Conservation (phyloP, 2,797 vertebrate species). For the Siniperca obscura region DNA sequence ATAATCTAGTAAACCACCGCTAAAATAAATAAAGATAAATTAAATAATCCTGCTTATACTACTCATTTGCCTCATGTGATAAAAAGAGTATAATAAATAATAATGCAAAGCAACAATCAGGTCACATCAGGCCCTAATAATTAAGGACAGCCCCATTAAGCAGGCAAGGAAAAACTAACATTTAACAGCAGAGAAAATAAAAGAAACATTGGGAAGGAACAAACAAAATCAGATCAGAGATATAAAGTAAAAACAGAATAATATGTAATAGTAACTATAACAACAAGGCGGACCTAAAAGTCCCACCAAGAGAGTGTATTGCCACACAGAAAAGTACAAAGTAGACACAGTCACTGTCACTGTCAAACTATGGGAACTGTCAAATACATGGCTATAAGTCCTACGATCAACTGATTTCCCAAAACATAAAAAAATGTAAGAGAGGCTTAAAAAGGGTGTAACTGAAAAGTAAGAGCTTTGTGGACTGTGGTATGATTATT, state of each 20-base stretch:
- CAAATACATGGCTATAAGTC: not conserved
- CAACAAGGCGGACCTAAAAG: not conserved
- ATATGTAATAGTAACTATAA: conserved; percentile 2
- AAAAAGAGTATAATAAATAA: not conserved
- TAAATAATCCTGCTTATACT: not conserved
- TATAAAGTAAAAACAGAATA: not conserved
- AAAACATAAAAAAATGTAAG: not conserved
- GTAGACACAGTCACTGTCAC: too few species aligned
- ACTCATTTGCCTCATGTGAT: not conserved
- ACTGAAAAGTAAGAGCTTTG: not conserved
- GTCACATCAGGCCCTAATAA: not conserved
- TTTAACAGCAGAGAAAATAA: not conserved
- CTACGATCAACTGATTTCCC: not conserved
- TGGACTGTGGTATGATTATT: too few species aligned
- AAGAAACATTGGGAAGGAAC: not conserved
- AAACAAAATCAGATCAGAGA: not conserved
- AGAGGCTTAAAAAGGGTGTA: not conserved
- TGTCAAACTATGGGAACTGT: not conserved
- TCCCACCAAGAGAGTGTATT: not conserved
- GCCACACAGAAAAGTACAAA: not conserved
- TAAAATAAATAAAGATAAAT: not conserved
- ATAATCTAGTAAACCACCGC: not conserved
- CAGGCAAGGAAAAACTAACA: not conserved
- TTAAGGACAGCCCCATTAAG: not conserved
- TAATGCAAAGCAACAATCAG: not conserved